phyloP scores from a whole-genome alignment of 2,797 vertebrate species.

The Oreochromis mossambicus region DNA sequence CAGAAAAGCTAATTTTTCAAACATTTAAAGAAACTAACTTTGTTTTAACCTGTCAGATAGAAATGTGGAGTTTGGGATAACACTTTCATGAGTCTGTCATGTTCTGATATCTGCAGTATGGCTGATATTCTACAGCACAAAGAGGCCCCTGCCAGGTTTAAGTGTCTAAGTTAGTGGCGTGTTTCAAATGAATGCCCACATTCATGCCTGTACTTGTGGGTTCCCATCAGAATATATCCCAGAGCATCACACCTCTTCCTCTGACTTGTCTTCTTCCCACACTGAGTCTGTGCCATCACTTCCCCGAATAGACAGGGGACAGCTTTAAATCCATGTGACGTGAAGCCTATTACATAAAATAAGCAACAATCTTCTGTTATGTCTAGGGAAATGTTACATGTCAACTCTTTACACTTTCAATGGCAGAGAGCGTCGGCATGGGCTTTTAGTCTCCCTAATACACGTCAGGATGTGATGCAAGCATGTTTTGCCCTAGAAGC shows the following conservation, averaged over 20 bases:
- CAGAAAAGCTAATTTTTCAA: not conserved
- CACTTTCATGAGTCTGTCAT: not conserved
- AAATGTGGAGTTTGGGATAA: not conserved
- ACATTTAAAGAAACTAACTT: not conserved
- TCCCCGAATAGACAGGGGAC: not conserved
- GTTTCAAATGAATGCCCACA: not conserved
- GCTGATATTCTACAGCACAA: not conserved
- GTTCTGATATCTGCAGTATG: not conserved
- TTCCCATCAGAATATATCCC: not conserved
- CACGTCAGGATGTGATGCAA: not conserved
- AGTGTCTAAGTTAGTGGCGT: not conserved
- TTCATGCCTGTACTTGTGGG: not conserved
- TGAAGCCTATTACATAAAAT: not conserved
- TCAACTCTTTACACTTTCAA: not conserved
- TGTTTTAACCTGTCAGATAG: not conserved
- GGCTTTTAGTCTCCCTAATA: not conserved
- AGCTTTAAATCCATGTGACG: not conserved
- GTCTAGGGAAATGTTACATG: not conserved
- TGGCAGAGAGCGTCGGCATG: not conserved
- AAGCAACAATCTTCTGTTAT: not conserved
- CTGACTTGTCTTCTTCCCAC: not conserved
- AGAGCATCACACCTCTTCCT: not conserved
- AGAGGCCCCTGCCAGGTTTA: not conserved
- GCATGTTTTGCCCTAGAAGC: not conserved
- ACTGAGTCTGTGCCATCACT: not conserved